Percentiles rank a stretch among this genome's conserved stretches.
Evolutionary conservation across 2,888 invertebrate species (phyloP).

Genomic region (Esperia sulphurella): DNA sequence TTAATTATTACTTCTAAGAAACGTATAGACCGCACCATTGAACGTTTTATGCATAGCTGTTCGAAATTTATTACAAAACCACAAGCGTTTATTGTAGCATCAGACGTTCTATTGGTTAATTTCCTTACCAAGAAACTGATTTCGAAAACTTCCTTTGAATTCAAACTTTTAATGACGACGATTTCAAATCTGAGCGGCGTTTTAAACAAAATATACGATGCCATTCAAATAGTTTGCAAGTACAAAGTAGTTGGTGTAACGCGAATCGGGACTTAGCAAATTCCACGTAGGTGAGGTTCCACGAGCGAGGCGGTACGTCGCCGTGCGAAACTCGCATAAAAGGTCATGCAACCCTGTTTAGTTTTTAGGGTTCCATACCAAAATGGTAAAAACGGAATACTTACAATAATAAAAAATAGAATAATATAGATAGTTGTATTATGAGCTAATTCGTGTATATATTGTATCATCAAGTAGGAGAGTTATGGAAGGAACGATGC

Average conservation of each 20-base stretch:
- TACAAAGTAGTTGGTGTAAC: not conserved
- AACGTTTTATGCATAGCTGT: no score
- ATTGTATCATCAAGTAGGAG: no score
- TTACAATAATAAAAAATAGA: no score
- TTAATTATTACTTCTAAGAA: no score
- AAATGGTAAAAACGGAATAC: no score
- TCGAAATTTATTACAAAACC: no score
- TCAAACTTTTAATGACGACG: not conserved
- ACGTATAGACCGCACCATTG: no score
- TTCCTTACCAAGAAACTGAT: not conserved
- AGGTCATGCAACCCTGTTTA: slow-evolving; percentile 11
- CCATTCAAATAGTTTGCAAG: not conserved
- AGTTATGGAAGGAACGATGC: no score
- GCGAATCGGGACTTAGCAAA: slow-evolving; percentile 1
- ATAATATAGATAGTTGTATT: no score
- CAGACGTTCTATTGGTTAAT: not conserved
- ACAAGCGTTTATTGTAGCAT: no score
- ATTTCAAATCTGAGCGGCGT: not conserved
- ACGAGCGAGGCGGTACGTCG: not conserved
- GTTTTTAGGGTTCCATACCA: not conserved
- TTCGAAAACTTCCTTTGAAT: not conserved
- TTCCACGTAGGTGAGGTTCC: not conserved
- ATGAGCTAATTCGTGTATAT: no score
- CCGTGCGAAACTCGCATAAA: slow-evolving; percentile 17
- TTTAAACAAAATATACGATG: slow-evolving; percentile 2